Base-by-base conservation (phyloP, 2,888 invertebrate genomes). In the Rhimphoctona megacephalus region DNA sequence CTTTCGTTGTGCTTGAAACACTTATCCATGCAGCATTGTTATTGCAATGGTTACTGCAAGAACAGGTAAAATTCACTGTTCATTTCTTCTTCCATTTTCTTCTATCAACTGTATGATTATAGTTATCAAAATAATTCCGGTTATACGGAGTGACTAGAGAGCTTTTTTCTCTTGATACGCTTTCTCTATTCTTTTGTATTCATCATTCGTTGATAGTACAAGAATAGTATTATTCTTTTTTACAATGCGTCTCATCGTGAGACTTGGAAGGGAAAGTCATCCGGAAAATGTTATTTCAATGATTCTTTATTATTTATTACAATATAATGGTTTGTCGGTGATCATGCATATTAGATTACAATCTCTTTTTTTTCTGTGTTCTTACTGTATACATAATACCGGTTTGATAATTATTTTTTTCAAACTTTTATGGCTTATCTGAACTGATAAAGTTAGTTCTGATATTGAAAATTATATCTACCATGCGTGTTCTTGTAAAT, bases 1-100 rank as follows among this genome's bases (percentile, higher is more conserved):
- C 87, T 85, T 86, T 86, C 80, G 72, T 81, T 76, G 57, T 67
- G 25, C 83, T 25, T 78, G 49, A n/a, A 30, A 52, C 33, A 52
- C 66, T 7, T 43, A 17, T 49, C 2, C 54, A 25, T 22, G 30
- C 49, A 25, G 17, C 76, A 85, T 81, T 78, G 78, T 67, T 54
- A 80, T 81, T 86, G 69, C 81, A 49, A n/a, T n/a, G 19, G 49
- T 64, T 83, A 88, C 79, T 49, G 39, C 19, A 66, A 36, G 39
- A 76, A 76, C 52, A 67, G 11, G 52, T 36, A 11, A 52, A 61
- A 39, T 22, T 22, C 17, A n/a, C 79, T 66, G 22, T 66, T 67
- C 76, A 80, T 36, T 25, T 67, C 7, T 74, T 74, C 25, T 61
- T 9, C n/a, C 49, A 66, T 81, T 67, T 74, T 70, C 67, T 78